A percentile compares a stretch with the other conserved stretches of the same genome.
Conservation (phyloP, 2,797 vertebrate species). For the Pelodytes ibericus region DNA sequence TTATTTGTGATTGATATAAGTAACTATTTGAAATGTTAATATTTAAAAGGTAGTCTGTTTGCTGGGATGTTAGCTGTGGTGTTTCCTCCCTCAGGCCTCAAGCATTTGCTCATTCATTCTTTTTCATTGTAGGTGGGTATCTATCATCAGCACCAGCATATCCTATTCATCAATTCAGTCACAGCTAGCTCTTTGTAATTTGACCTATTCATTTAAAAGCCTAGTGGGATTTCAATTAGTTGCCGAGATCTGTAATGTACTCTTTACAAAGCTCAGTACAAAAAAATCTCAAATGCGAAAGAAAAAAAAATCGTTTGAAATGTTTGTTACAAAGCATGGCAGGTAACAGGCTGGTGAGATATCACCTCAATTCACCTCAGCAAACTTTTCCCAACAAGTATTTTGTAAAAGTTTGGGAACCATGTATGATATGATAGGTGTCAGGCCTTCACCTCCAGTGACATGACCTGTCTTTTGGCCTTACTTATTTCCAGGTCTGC, state of each 20-base stretch:
- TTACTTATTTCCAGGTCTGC: too few relatives aligned
- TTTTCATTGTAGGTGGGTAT: conserved; percentile 52
- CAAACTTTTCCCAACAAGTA: conserved; percentile 30
- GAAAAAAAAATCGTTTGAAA: conserved; percentile 40
- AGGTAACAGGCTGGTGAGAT: conserved; percentile 2
- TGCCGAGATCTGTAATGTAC: conserved; percentile 45
- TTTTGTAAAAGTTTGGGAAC: conserved; percentile 27
- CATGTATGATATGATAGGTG: neutral
- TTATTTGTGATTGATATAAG: conserved; percentile 56
- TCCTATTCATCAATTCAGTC: conserved; percentile 54
- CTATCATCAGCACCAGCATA: conserved; percentile 42
- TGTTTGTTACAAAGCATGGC: conserved; percentile 29
- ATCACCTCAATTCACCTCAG: conserved; percentile 38
- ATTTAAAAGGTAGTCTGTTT: conserved; percentile 51
- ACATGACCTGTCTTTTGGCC: too few relatives aligned
- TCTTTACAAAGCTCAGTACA: conserved; percentile 18
- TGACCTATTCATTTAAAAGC: conserved; percentile 57
- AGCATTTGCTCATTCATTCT: conserved; percentile 38
- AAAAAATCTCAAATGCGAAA: conserved; percentile 38
- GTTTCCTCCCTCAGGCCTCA: conserved; percentile 43
- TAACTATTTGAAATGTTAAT: conserved; percentile 50
- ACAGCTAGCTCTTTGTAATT: conserved; percentile 49
- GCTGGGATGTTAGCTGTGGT: conserved; percentile 41
- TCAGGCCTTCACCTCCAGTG: too few relatives aligned
- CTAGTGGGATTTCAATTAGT: conserved; percentile 57